A percentile compares a stretch with the other conserved stretches of the same genome.
Evolutionary conservation across 2,888 invertebrate genomes (phyloP).

Genomic region (Choristoneura rosaceana): DNA sequence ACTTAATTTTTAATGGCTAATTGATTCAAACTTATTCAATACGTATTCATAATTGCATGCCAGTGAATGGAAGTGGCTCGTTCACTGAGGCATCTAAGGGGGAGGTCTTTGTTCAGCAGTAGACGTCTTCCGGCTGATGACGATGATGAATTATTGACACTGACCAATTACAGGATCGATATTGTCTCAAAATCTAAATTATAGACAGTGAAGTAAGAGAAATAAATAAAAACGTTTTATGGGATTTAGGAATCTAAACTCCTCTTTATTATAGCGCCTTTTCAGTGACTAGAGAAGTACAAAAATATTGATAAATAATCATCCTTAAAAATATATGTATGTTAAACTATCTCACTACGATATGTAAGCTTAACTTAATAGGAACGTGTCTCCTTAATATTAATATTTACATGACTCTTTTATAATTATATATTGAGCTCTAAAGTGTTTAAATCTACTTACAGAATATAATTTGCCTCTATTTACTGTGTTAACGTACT

Average conservation of each 20-base stretch:
- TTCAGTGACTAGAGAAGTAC: constrained; percentile 76
- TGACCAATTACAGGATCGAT: too few species aligned
- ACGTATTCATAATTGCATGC: too few species aligned
- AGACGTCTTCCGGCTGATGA: too few species aligned
- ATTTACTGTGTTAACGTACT: constrained; percentile 3
- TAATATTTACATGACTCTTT: constrained; percentile 52
- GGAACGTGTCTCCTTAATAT: constrained; percentile 59
- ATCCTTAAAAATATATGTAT: constrained; percentile 55
- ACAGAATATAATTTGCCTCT: neutral
- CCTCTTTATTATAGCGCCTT: constrained; percentile 76
- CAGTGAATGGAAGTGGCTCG: too few species aligned
- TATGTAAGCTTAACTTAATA: constrained; percentile 52
- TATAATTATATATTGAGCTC: neutral
- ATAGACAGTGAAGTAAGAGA: too few species aligned
- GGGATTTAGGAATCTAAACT: constrained; percentile 64
- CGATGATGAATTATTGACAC: too few species aligned
- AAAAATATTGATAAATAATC: constrained; percentile 70
- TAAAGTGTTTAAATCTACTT: neutral
- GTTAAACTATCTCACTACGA: constrained; percentile 43
- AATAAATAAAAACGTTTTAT: constrained; percentile 34
- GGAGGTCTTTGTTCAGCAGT: too few species aligned
- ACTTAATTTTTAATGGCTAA: neutral
- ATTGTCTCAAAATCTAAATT: too few species aligned
- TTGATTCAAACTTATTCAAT: neutral
- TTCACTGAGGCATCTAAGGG: too few species aligned